phyloP scores from a whole-genome alignment of 2,113 vertebrate genomes.

The Phoxinus phoxinus region DNA sequence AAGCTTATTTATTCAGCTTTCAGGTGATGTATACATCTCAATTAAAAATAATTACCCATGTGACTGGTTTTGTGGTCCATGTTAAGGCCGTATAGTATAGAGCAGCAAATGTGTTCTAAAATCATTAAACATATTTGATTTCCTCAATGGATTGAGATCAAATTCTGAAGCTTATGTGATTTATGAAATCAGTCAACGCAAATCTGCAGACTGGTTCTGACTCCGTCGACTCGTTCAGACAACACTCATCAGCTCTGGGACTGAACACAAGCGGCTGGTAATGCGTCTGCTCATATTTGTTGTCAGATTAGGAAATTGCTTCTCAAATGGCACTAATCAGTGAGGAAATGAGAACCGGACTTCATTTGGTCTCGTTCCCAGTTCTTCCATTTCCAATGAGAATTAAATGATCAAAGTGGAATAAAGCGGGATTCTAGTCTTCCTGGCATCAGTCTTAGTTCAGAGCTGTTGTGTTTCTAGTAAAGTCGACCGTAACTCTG shows the following conservation, averaged over 20 bases:
- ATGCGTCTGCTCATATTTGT: conserved; percentile 55
- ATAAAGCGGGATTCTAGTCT: not conserved
- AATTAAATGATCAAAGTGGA: conserved; percentile 33
- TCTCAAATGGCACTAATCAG: conserved; percentile 67
- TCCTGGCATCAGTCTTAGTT: not conserved
- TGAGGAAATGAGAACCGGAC: conserved; percentile 50
- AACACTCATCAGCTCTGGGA: not conserved
- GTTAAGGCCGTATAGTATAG: too few species aligned
- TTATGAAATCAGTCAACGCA: too few species aligned
- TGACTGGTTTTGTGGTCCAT: too few species aligned
- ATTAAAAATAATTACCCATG: too few species aligned
- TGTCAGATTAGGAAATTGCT: conserved; percentile 61
- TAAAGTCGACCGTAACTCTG: not conserved
- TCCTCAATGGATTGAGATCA: too few species aligned
- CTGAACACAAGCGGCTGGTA: conserved; percentile 52
- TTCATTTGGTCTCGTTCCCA: conserved; percentile 4
- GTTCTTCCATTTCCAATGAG: conserved; percentile 17
- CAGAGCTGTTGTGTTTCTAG: not conserved
- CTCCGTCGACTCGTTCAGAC: too few species aligned
- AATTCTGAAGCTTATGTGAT: too few species aligned
- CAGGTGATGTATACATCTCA: too few species aligned
- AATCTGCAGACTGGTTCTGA: too few species aligned
- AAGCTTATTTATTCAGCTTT: too few species aligned
- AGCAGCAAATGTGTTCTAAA: too few species aligned
- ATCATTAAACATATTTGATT: too few species aligned